Evolutionary conservation across 2,888 invertebrate species (phyloP).

Genomic region (Anthophora plumipes): DNA sequence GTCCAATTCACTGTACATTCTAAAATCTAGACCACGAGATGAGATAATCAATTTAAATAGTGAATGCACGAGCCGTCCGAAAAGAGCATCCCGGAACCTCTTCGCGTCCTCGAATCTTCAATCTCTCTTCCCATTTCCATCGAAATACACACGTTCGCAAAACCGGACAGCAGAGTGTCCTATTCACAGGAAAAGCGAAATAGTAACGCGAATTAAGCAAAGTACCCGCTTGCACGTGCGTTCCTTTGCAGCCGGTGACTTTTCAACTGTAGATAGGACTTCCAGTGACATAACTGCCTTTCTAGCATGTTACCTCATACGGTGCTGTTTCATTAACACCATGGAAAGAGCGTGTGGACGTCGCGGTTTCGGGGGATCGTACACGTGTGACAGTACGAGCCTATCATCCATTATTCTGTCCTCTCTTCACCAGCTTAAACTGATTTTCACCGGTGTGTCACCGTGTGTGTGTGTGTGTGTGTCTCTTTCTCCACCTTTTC

Average conservation of each 20-base stretch:
- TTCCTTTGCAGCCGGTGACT: constrained; percentile 26
- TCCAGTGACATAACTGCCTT: constrained; percentile 42
- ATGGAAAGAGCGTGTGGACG: constrained; percentile 75
- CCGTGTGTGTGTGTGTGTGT: constrained; percentile 2
- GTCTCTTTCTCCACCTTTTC: constrained; percentile 39
- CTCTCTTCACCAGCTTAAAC: constrained; percentile 39
- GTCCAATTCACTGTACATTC: no score
- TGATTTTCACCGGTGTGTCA: constrained; percentile 38
- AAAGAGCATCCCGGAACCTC: no score
- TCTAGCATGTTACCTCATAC: constrained; percentile 63
- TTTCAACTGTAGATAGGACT: constrained; percentile 19
- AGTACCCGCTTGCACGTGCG: constrained; percentile 22
- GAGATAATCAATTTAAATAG: no score
- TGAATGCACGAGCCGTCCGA: no score
- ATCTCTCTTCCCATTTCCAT: background rate
- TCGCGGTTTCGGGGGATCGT: constrained; percentile 77
- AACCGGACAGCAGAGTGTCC: background rate
- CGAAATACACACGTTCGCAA: background rate
- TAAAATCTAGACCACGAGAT: no score
- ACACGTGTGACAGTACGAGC: constrained; percentile 80
- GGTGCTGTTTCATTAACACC: constrained; percentile 82
- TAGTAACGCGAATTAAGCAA: constrained; percentile 16
- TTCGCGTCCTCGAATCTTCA: background rate
- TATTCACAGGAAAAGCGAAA: background rate
- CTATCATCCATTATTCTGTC: constrained; percentile 78